These are phyloP conservation scores for Ictidomys tridecemlineatus DNA, from an alignment of 2,113 vertebrate genomes.

Conservation along the genomic window DNA sequence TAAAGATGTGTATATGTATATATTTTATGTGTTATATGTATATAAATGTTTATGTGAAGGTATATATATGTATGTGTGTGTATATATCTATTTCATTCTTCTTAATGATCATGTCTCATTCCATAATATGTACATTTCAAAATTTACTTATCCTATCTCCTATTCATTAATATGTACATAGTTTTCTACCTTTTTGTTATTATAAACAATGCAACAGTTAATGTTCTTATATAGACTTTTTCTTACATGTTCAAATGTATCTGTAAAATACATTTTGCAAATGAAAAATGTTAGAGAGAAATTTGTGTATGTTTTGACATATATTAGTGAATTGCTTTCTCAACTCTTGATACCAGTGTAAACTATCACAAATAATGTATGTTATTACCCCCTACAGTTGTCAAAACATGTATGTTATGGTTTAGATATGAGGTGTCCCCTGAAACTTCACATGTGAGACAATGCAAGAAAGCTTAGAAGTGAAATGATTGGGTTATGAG, in stretches of 20 bases:
- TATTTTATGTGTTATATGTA: background rate
- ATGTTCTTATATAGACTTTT: background rate
- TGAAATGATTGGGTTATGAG: too few relatives aligned
- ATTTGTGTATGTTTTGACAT: background rate
- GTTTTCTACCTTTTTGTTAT: background rate
- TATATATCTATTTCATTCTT: background rate
- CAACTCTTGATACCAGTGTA: background rate
- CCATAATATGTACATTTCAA: background rate
- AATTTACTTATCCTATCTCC: background rate
- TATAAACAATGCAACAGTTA: slow-evolving; percentile 27
- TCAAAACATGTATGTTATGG: background rate
- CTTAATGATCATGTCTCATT: background rate
- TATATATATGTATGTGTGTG: too few relatives aligned
- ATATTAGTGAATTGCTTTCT: background rate
- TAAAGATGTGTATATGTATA: background rate
- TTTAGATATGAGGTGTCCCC: too few relatives aligned
- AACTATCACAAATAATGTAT: background rate
- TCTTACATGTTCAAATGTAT: background rate
- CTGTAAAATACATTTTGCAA: background rate
- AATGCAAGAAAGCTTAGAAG: too few relatives aligned
- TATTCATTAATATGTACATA: background rate
- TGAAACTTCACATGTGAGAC: too few relatives aligned
- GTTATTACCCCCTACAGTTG: background rate
- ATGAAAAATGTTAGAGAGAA: background rate
- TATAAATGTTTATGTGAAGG: slow-evolving; percentile 8